A percentile compares a stretch with the other conserved stretches of the same genome.
Evolutionary conservation across 2,888 invertebrate species (phyloP).

Genomic region (Oscheius onirici): DNA sequence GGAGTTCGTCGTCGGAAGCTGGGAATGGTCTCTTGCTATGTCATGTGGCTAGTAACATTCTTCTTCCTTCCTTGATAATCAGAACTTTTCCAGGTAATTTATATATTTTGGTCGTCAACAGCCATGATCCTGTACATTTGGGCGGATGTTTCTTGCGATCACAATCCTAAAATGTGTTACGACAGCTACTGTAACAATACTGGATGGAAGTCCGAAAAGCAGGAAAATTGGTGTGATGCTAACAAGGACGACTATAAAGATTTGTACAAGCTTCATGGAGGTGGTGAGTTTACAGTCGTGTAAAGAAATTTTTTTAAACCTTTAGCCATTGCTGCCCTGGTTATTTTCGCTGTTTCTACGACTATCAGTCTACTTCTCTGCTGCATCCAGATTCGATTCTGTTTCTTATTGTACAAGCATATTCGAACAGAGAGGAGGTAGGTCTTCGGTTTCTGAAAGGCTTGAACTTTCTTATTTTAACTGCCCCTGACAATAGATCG

Average conservation of each 20-base stretch:
- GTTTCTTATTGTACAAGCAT: conserved; percentile 6
- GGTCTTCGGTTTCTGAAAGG: neutral
- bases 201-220: neutral
- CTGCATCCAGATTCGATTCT: neutral
- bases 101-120: neutral
- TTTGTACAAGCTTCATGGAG: neutral
- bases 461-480: too few relatives aligned
- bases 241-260: neutral
- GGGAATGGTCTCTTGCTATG: neutral
- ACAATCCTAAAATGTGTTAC: neutral
- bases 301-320: neutral
- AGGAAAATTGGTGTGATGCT: neutral
- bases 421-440: conserved; percentile 14
- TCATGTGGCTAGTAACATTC: neutral
- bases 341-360: neutral
- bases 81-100: neutral
- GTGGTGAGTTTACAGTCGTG: neutral
- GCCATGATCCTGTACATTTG: conserved; percentile 8
- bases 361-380: conserved; percentile 7
- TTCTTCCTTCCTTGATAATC: neutral
- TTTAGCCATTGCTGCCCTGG: conserved; percentile 4
- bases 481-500: too few relatives aligned
- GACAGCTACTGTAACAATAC: neutral
- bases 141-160: neutral
- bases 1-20: conserved; percentile 9